Conservation (phyloP, 2,888 invertebrate species). For the Orchestes rusci region DNA sequence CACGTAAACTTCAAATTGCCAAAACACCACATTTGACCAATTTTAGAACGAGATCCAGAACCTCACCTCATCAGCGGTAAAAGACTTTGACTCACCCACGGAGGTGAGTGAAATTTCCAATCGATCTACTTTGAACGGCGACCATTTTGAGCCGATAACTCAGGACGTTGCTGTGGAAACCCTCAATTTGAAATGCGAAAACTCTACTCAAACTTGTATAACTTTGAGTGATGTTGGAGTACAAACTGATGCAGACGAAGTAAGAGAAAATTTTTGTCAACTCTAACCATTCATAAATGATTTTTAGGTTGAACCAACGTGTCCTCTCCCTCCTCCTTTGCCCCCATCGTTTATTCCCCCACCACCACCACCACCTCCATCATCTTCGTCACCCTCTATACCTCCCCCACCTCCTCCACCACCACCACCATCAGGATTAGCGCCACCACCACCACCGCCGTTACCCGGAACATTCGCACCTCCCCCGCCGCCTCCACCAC, state of each 20-base stretch:
- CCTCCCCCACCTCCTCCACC: conserved; percentile 7
- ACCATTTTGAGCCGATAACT: too few relatives aligned
- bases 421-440: conserved; percentile 11
- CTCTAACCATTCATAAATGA: neutral
- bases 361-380: conserved; percentile 22
- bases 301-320: neutral
- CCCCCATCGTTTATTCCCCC: conserved; percentile 3
- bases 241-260: conserved; percentile 4
- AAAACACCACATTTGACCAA: neutral
- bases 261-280: neutral
- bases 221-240: neutral
- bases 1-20: neutral
- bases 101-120: conserved; percentile 33
- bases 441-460: conserved; percentile 8
- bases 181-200: neutral
- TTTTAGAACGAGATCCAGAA: conserved; percentile 47
- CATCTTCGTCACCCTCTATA: conserved; percentile 8
- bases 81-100: conserved; percentile 47
- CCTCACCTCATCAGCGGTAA: conserved; percentile 48
- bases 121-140: too few relatives aligned
- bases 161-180: neutral
- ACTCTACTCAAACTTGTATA: neutral
- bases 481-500: conserved; percentile 26
- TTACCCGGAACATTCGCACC: conserved; percentile 20
- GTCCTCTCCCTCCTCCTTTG: conserved; percentile 8